Evolutionary conservation across 2,888 invertebrate species (phyloP).

Genomic region (Drosophila mimetica): DNA sequence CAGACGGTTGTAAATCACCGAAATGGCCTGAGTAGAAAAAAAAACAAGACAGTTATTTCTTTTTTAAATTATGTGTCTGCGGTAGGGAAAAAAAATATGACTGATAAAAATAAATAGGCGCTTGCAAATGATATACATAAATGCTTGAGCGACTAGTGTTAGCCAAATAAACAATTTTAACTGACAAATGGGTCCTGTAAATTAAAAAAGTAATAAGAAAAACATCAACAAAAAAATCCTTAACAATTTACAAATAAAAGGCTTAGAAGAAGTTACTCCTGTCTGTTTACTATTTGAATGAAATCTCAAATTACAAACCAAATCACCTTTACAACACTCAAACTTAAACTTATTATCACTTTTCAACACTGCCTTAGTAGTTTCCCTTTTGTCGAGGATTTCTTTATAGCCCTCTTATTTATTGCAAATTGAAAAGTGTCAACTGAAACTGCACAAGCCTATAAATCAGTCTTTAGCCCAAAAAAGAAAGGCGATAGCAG

Average conservation of each 20-base stretch:
- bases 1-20: conserved; percentile 68
- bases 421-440: conserved; percentile 72
- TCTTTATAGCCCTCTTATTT: conserved; percentile 51
- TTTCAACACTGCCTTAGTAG: conserved; percentile 17
- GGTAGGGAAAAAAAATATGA: conserved; percentile 7
- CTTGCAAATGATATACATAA: not conserved
- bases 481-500: conserved; percentile 24
- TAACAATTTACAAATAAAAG: too few species aligned
- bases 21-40: conserved; percentile 55
- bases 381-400: not conserved
- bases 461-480: conserved; percentile 55
- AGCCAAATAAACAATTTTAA: not conserved
- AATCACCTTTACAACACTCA: not conserved
- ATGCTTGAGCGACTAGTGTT: too few species aligned
- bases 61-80: conserved; percentile 64
- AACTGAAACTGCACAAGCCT: conserved; percentile 34
- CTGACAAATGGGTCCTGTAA: not conserved
- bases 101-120: not conserved
- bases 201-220: not conserved
- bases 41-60: conserved; percentile 27
- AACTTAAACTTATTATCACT: not conserved
- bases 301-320: not conserved
- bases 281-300: too few species aligned
- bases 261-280: too few species aligned
- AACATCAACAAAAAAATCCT: too few species aligned